Evolutionary conservation across 2,888 invertebrate genomes (phyloP).

Genomic region (Callosobruchus maculatus): DNA sequence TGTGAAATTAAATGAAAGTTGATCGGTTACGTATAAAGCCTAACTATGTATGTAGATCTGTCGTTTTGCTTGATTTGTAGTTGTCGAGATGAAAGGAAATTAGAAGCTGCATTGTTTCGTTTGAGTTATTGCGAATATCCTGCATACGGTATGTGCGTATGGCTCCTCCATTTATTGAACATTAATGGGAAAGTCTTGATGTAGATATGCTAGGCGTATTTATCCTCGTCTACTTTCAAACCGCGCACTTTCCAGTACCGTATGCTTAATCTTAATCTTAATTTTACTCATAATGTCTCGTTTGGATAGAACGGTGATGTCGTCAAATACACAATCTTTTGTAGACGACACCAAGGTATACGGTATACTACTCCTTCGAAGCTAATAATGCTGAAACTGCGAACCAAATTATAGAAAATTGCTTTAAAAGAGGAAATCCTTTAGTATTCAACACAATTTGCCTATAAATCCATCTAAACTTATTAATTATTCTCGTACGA

Average conservation of each 20-base stretch:
- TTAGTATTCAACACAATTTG: too few species aligned
- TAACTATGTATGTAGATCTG: constrained; percentile 21
- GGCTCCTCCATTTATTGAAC: background rate
- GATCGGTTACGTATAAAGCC: background rate
- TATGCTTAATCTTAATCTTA: background rate
- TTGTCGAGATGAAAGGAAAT: constrained; percentile 34
- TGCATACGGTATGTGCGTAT: background rate
- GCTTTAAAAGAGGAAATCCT: too few species aligned
- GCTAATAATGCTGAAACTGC: too few species aligned
- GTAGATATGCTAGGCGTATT: background rate
- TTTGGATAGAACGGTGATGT: too few species aligned
- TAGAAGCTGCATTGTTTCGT: constrained; percentile 25
- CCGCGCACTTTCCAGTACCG: background rate
- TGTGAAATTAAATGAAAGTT: background rate
- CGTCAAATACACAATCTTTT: too few species aligned
- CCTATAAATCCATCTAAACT: too few species aligned
- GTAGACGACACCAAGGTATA: too few species aligned
- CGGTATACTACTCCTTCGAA: too few species aligned
- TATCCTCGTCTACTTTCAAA: background rate
- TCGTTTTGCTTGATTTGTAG: constrained; percentile 36
- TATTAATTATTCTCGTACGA: too few species aligned
- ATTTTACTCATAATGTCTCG: too few species aligned
- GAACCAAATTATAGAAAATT: too few species aligned
- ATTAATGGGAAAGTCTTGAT: background rate
- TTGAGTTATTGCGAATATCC: background rate